Base-by-base conservation (phyloP, 1,140 invertebrate species). In the Drosophila sp. region DNA sequence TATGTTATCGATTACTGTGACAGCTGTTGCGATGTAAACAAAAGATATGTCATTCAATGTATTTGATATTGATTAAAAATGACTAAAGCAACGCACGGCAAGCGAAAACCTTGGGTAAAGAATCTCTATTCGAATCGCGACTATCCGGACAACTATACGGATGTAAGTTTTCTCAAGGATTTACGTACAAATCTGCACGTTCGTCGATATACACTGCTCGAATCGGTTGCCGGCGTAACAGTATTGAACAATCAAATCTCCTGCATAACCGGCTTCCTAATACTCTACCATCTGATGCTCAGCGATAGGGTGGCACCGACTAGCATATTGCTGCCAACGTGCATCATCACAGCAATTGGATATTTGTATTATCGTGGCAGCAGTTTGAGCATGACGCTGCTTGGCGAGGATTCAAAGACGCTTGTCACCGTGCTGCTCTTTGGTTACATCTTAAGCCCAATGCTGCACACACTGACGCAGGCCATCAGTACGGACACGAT, bases 401-500 rank as follows among this genome's bases (percentile, higher is more conserved):
- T 94, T 7, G 92, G 92, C 0, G 94, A 94, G 74, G 94, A 96
- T 80, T 90, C 95, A 3, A 94, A 95, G 91, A 96, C 95, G 2
- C 93, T 96, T 0, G 84, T 96, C 56, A 95, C 97, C 18, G 98
- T 97, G 90, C 89, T 97, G 3, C 94, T 95, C 0, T 96, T 98
- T 89, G 96, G 96, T 18, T 97, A 96, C 83, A 94, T 97, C 38
- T 93, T 98, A 46, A 98, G 97, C 0, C 97, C 98, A 0, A 94
- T 99, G 21, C 92, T 99, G n/a, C 97, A 98, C 92, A 99, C 97
- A 0, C 93, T 99, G 32, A 99, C 98, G 0, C 97, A 98, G 91
- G 98, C 97, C 0, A 96, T 99, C 0, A 98, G 97, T 86, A 99
- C 98, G 0, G 98, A 99, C 91, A 99, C 98, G 2, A 99, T 99